These are phyloP conservation scores for Noctua pronuba DNA, from an alignment of 2,888 invertebrate species.

Conservation along the genomic window DNA sequence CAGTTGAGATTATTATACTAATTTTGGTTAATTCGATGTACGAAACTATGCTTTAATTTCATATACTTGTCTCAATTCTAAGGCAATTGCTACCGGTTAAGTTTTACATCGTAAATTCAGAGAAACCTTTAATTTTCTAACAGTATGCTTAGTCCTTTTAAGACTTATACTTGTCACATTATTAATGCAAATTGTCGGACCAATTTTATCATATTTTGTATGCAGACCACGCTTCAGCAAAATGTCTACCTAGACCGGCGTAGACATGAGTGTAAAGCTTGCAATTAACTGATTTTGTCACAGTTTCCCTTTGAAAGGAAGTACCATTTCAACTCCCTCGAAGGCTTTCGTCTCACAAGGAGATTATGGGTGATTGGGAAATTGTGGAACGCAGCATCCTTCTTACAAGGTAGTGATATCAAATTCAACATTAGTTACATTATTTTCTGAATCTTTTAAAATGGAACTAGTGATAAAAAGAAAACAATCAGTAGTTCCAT, in stretches of 20 bases:
- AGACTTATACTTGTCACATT: slow-evolving; percentile 43
- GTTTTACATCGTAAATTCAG: slow-evolving; percentile 12
- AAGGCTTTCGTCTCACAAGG: neutral
- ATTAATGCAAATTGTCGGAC: slow-evolving; percentile 54
- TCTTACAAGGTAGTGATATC: too few species aligned
- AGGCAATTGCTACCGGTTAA: neutral
- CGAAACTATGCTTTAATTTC: neutral
- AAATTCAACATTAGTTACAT: too few species aligned
- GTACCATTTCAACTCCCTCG: neutral
- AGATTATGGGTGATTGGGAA: neutral
- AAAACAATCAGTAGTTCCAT: too few species aligned
- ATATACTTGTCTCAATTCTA: neutral
- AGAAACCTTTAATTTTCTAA: slow-evolving; percentile 24
- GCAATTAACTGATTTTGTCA: slow-evolving; percentile 37
- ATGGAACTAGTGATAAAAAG: too few species aligned
- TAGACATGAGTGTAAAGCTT: slow-evolving; percentile 26
- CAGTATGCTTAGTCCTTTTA: slow-evolving; percentile 6
- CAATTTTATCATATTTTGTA: slow-evolving; percentile 53
- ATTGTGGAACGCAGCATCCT: neutral
- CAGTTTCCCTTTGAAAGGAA: neutral
- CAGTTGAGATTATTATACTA: neutral
- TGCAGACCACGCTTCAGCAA: slow-evolving; percentile 59
- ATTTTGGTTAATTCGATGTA: too few species aligned
- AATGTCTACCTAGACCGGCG: slow-evolving; percentile 39
- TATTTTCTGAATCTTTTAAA: too few species aligned